Evolutionary conservation across 1,140 invertebrate species (phyloP).

Genomic region (Ridgeia piscesae): DNA sequence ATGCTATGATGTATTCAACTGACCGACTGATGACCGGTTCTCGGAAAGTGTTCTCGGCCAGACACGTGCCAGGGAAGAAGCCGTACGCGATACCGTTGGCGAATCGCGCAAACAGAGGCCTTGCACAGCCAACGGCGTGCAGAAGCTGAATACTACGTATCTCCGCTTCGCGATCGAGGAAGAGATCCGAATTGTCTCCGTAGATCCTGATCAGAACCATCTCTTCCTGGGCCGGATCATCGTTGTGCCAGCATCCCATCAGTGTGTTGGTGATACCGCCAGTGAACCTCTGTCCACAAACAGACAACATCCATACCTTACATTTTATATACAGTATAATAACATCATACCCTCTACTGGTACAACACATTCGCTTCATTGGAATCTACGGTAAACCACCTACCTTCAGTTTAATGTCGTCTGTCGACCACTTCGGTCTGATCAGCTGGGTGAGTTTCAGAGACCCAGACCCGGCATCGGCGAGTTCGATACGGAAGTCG

Average conservation of each 20-base stretch:
- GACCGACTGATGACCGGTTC: constrained; percentile 60
- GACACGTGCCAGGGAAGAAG: constrained; percentile 80
- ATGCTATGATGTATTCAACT: too few species aligned
- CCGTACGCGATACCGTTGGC: constrained; percentile 92
- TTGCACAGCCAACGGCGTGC: constrained; percentile 78
- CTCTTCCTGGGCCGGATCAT: constrained; percentile 61
- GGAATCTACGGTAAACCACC: background rate
- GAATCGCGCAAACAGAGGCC: constrained; percentile 86
- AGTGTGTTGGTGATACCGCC: constrained; percentile 95
- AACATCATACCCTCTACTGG: too few species aligned
- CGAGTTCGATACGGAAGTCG: background rate
- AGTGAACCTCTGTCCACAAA: constrained; percentile 75
- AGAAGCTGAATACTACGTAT: constrained; percentile 65
- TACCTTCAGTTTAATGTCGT: background rate
- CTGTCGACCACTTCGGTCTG: background rate
- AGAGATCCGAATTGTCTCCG: constrained; percentile 92
- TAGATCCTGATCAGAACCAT: constrained; percentile 87
- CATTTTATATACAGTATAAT: too few species aligned
- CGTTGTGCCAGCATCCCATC: constrained; percentile 71
- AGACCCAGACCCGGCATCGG: background rate
- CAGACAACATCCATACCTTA: constrained; percentile 10
- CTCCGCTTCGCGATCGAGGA: constrained; percentile 85
- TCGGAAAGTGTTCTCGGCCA: constrained; percentile 72
- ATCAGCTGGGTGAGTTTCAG: background rate
- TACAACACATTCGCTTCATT: too few species aligned